These are phyloP conservation scores for Neotragus moschatus DNA, from an alignment of 2,113 vertebrate genomes.

Conservation along the genomic window DNA sequence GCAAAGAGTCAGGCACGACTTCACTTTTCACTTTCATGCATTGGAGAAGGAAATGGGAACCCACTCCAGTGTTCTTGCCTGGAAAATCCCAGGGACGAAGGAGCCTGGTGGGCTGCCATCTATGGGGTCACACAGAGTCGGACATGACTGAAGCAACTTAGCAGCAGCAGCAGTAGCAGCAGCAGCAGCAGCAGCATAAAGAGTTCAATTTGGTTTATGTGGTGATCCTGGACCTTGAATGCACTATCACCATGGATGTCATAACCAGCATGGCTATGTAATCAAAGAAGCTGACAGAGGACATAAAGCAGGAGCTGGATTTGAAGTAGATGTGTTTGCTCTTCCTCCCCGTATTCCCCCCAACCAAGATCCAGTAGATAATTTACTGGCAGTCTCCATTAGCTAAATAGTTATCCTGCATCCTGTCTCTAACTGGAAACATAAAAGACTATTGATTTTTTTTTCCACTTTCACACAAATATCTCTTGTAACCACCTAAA, in stretches of 20 bases:
- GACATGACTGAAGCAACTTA: accelerated
- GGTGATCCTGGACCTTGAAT: neutral
- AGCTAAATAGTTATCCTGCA: neutral
- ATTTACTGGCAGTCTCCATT: neutral
- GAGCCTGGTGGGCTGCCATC: too few species aligned
- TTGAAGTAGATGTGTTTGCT: neutral
- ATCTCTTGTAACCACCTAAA: neutral
- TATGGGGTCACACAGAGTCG: accelerated
- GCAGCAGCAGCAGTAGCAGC: too few species aligned
- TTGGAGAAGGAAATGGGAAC: too few species aligned
- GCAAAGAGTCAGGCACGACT: accelerated
- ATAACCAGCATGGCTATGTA: neutral
- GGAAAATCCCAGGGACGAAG: too few species aligned
- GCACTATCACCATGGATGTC: neutral
- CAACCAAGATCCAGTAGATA: neutral
- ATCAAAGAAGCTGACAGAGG: neutral
- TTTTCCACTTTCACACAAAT: neutral
- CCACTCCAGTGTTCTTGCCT: too few species aligned
- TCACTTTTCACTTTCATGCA: too few species aligned
- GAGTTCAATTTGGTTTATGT: neutral
- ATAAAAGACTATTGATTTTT: neutral
- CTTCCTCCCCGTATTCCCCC: neutral
- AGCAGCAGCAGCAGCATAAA: too few species aligned
- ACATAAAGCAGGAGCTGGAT: neutral
- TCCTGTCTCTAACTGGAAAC: neutral